These are phyloP conservation scores for Volucella bombylans DNA, from an alignment of 2,888 invertebrate genomes.

Conservation along the genomic window DNA sequence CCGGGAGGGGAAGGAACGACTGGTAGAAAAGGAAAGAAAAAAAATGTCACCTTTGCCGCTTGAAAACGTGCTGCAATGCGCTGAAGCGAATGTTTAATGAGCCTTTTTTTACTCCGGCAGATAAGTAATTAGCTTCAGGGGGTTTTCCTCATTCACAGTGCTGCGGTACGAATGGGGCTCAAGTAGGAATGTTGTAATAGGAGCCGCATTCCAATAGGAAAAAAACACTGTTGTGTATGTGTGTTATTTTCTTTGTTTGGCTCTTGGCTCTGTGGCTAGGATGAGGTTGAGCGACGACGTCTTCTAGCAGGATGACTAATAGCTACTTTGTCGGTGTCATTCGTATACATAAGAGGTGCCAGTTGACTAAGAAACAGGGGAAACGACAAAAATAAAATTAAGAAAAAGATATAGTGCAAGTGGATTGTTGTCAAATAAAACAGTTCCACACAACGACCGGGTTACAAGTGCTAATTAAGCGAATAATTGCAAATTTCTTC, in stretches of 20 bases:
- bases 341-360: conserved; percentile 14
- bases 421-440: conserved; percentile 18
- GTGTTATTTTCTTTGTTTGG: conserved; percentile 7
- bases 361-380: conserved; percentile 3
- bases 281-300: conserved; percentile 2
- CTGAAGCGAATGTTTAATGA: conserved; percentile 55
- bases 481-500: conserved; percentile 50
- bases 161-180: neutral
- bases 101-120: conserved; percentile 32
- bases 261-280: neutral
- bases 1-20: neutral
- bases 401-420: neutral
- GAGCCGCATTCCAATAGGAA: conserved; percentile 27
- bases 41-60: conserved; percentile 18
- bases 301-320: conserved; percentile 50
- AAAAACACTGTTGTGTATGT: conserved; percentile 25
- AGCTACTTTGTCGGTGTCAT: conserved; percentile 56
- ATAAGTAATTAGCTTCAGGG: conserved; percentile 64
- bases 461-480: conserved; percentile 61
- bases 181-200: conserved; percentile 31
- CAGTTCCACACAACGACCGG: conserved; percentile 21
- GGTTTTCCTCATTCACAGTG: conserved; percentile 3
- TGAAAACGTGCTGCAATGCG: conserved; percentile 59
- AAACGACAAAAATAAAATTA: neutral
- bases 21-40: conserved; percentile 16